Evolutionary conservation across 2,888 invertebrate genomes (phyloP), one percentile per base, ranked within the genome.

Genomic region (Coelopa pilipes): DNA sequence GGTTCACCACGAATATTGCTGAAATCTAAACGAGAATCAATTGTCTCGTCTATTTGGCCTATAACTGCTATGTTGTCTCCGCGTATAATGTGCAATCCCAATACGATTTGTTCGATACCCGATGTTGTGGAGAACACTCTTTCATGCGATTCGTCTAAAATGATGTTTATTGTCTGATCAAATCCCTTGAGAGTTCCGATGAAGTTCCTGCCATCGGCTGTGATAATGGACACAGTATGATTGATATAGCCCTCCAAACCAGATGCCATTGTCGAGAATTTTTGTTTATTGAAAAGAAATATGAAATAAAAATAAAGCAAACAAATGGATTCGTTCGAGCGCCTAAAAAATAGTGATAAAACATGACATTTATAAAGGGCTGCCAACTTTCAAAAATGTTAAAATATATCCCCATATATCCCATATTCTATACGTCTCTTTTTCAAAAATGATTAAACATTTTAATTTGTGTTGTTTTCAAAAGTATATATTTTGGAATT

Each of bases 91-190:
- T 99, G 99, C 70, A 99, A 90, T 24, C 99, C 99, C 62, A 99
- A 90, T 74, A 97, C 96, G 74, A 99, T 98, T 88, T 96, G 95
- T 83, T 96, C 96, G 50, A 99, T 96, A 47, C 99, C 99, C 79
- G 94, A 91, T 1, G 93, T 92, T 12, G 94, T 92, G 67, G 97
- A 98, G 88, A 96, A 99, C n/a, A 99, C 98, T 82, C 99, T 90
- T 88, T 99, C 99, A 85, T 98, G 98, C 50, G 98, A 97, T 88
- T 99, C 99, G 85, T 99, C 98, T 78, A 99, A 89, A 82, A 99
- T 98, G 78, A 99, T 90, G 86, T 99, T 99, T 79, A 99, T 97
- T n/a, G 98, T 97, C 89, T 99, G 99, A 88, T 99, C 99, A 88
- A 98, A 99, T 47, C 99, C 99, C 88, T 98, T 98, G 77, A 99